Percentiles rank a stretch among this genome's conserved stretches.
Conservation (phyloP, 2,797 vertebrate genomes). For the Danio kyathit region DNA sequence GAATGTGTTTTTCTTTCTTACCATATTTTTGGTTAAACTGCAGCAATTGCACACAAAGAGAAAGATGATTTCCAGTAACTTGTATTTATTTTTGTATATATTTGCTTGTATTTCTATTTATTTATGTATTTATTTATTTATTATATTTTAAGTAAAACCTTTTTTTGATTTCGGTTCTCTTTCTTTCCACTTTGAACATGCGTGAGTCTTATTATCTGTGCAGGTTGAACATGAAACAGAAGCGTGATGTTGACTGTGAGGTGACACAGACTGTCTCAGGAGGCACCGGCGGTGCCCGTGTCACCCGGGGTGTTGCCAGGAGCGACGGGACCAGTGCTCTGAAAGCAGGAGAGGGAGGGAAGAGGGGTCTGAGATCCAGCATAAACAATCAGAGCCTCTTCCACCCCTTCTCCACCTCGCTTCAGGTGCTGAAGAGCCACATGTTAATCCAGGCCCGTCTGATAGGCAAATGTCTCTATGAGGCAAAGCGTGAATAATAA, state of each 20-base stretch:
- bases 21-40: neutral
- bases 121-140: neutral
- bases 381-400: constrained; percentile 58
- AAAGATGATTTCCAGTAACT: neutral
- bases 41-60: neutral
- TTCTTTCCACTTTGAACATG: constrained; percentile 15
- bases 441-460: constrained; percentile 57
- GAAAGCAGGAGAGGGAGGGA: constrained; percentile 51
- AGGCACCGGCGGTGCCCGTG: constrained; percentile 55
- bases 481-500: constrained; percentile 50
- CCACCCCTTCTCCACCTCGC: constrained; percentile 50
- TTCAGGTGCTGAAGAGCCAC: constrained; percentile 50
- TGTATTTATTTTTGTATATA: neutral
- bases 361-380: constrained; percentile 37
- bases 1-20: neutral
- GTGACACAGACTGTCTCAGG: constrained; percentile 51
- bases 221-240: constrained; percentile 49
- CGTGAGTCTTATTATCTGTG: neutral
- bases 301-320: constrained; percentile 73
- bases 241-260: constrained; percentile 37
- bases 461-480: constrained; percentile 53
- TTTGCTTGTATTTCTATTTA: neutral
- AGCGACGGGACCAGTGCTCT: constrained; percentile 63
- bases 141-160: neutral
- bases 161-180: neutral